Base-by-base conservation (phyloP, 2,888 invertebrate species). In the Epinotia demarniana region DNA sequence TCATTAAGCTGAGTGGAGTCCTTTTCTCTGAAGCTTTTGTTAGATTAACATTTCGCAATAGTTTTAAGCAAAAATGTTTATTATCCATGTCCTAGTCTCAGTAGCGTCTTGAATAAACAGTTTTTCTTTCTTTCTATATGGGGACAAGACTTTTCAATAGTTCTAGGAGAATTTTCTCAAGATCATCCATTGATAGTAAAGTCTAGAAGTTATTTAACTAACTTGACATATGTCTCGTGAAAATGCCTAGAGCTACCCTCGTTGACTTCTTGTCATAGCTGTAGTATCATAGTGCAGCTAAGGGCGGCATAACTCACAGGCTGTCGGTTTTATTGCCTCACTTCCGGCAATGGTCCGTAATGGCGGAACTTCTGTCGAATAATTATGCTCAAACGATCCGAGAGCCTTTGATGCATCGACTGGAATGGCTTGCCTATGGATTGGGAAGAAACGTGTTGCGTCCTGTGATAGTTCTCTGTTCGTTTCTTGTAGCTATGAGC, bases 341-440 rank as follows among this genome's bases (percentile, higher is more conserved):
- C 73, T 64, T 70, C 77, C 78, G 67, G 73, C 78, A 79, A 75
- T 62, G 78, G 75, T 72, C 72, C 77, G 75, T 83, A 83, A 83
- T 84, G 76, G 80, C 75, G 64, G 80, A 85, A 83, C 82, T 85
- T 83, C 78, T 82, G 83, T 83, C 83, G 81, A 86, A 85, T 84
- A 86, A 86, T 86, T 86, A 84, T 81, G 79, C 77, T 60, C 71
- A 78, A 75, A 79, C 78, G 75, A 61, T 73, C 64, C 49, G 33
- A 62, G 66, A 12, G 55, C 12, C 13, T 72, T 55, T 72, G 71
- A 72, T 67, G 68, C 68, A 74, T 70, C 39, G 18, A 16, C 16
- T 63, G 46, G 23, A 68, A 68, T 58, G 49, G 39, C 27, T 60
- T 27, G 27, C 49, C 64, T 18, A 61, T 46, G 63, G 49, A 33